Evolutionary conservation across 2,888 invertebrate species (phyloP), one percentile per base, ranked within the genome.

Genomic region (Drosophila setosimentum): DNA sequence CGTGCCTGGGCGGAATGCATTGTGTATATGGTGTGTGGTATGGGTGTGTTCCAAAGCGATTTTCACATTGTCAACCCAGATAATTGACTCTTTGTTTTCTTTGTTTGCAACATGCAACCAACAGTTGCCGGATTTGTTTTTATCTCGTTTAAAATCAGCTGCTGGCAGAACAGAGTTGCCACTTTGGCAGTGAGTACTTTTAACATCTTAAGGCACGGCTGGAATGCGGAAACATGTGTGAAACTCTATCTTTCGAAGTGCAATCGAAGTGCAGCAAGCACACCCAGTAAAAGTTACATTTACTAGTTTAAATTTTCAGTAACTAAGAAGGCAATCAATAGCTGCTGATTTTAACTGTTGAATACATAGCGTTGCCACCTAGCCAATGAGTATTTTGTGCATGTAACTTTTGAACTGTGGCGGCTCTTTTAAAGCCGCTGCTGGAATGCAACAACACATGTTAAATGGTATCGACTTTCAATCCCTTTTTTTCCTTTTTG

Each of bases 1-100:
- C 91, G 91, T 45, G 86, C 81, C 50, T 91, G 78, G 35, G 59
- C 62, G 68, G 83, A 70, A 70, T 87, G 78, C 90, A 91, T 91
- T 35, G 40, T 70, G 54, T 35, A 53, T 42, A 24, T 24, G 4
- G 50, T 69, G 53, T 48, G 7, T 68, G 32, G 18, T 40, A 13
- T 59, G 49, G 64, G 66, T 40, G 66, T 77, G 18, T 49, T 33
- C 24, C 16, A n/a, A 21, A 11, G 5, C 42, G 18, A 6, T 65
- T 70, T 68, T 71, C 60, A 80, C 77, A 80, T 78, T 74, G 76
- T 76, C 40, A 53, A 53, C 29, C 11, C 13, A 40, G 13, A 24
- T 30, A 21, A 24, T 11, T 24, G 29, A 21, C 8, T 45, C 32
- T 27, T 55, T 51, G 40, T 55, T 51, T 65, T 65, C 74, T 74